phyloP scores from a whole-genome alignment of 2,888 invertebrate species.

The Limenitis camilla region DNA sequence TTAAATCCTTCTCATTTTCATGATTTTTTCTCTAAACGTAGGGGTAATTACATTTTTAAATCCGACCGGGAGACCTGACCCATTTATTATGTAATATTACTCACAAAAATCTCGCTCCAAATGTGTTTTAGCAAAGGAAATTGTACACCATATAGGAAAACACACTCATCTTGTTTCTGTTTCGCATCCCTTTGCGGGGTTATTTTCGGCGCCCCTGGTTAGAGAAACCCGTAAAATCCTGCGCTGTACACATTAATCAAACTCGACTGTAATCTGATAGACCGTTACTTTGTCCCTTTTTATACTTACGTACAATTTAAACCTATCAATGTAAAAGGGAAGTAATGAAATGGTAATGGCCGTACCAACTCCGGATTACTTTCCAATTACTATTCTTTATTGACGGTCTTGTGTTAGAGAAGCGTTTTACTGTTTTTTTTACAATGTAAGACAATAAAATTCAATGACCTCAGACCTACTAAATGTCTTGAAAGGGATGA shows the following conservation, averaged over 20 bases:
- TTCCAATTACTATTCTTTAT: conserved; percentile 9
- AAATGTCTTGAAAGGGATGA: too few species aligned
- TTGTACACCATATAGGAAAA: conserved; percentile 15
- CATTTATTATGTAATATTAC: background rate
- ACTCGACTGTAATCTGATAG: conserved; percentile 31
- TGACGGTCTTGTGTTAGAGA: too few species aligned
- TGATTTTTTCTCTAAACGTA: too few species aligned
- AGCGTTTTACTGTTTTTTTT: background rate
- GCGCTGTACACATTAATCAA: conserved; percentile 32
- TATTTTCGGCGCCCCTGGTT: conserved; percentile 20
- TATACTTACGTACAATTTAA: conserved; percentile 22
- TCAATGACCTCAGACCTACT: too few species aligned
- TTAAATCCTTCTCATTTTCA: too few species aligned
- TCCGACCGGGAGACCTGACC: too few species aligned
- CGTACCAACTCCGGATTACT: conserved; percentile 1
- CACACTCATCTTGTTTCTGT: conserved; percentile 18
- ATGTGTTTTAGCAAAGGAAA: conserved; percentile 7
- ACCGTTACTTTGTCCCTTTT: conserved; percentile 29
- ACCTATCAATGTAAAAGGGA: conserved; percentile 15
- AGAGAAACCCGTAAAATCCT: conserved; percentile 23
- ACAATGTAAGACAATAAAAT: background rate
- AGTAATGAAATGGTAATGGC: conserved; percentile 15
- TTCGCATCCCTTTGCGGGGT: conserved; percentile 14
- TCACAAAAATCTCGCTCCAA: background rate
- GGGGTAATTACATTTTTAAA: too few species aligned